Percentiles rank a stretch among this genome's conserved stretches.
These are phyloP conservation scores for Clarias fuscus DNA, from an alignment of 2,797 vertebrate species.

Conservation along the genomic window DNA sequence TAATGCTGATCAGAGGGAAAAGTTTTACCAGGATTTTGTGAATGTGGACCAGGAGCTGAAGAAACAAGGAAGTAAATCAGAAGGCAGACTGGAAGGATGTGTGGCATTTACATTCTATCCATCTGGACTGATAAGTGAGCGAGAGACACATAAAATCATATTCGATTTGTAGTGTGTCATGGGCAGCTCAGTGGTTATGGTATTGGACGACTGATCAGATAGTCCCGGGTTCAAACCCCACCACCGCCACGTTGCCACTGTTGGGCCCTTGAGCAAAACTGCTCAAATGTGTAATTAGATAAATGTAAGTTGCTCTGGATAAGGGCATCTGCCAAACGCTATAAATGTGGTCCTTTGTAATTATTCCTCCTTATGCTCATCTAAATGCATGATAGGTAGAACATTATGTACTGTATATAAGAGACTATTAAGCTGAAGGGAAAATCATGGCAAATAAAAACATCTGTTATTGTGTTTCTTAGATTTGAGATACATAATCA, in stretches of 20 bases:
- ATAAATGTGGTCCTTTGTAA: no score
- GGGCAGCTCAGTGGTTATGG: no score
- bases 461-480: background rate
- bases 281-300: no score
- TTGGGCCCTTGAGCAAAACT: no score
- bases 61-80: background rate
- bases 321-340: no score
- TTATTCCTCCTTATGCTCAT: background rate
- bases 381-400: background rate
- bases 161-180: background rate
- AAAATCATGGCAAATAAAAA: background rate
- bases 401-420: background rate
- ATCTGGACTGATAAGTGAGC: conserved; percentile 10
- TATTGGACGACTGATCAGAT: no score
- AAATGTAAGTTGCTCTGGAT: no score
- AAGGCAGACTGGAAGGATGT: conserved; percentile 11
- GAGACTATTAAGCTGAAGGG: background rate
- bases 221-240: no score
- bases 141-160: background rate
- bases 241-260: no score
- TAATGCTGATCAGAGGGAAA: conserved; percentile 12
- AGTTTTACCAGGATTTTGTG: background rate
- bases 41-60: background rate
- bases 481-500: conserved; percentile 17
- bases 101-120: conserved; percentile 12